Conservation (phyloP, 1,140 invertebrate genomes). For the Hypsibius dujardini region DNA sequence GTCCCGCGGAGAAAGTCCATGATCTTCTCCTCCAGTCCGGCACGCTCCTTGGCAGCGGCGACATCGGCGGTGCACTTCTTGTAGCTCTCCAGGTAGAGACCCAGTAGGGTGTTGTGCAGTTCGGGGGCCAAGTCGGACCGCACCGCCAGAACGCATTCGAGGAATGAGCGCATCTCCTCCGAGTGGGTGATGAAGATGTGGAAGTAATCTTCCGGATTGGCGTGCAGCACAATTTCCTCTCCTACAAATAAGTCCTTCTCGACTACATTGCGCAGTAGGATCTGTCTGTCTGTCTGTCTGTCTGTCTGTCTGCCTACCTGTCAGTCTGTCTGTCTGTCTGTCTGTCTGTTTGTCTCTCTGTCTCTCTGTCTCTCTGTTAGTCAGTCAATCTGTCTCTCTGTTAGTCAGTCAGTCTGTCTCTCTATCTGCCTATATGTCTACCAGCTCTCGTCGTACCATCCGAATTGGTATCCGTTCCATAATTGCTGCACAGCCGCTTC, state of each 20-base stretch:
- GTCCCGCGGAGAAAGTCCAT: conserved; percentile 53
- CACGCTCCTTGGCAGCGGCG: not conserved
- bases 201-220: conserved; percentile 55
- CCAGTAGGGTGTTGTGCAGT: conserved; percentile 64
- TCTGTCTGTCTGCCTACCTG: too few species aligned
- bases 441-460: too few species aligned
- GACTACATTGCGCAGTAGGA: conserved; percentile 30
- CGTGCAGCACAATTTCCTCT: too few species aligned
- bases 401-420: too few species aligned
- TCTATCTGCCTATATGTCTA: too few species aligned
- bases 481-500: conserved; percentile 53
- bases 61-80: not conserved
- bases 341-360: too few species aligned
- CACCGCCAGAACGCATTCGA: conserved; percentile 56
- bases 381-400: too few species aligned
- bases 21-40: conserved; percentile 49
- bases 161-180: conserved; percentile 55
- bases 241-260: conserved; percentile 28
- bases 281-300: too few species aligned
- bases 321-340: too few species aligned
- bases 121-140: conserved; percentile 38
- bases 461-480: conserved; percentile 46
- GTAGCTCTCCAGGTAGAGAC: conserved; percentile 53
- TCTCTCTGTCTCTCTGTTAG: too few species aligned
- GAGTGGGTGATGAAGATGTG: conserved; percentile 69